A percentile compares a stretch with the other conserved stretches of the same genome.
phyloP scores from a whole-genome alignment of 2,113 vertebrate genomes.

The Ammodytes dubius region DNA sequence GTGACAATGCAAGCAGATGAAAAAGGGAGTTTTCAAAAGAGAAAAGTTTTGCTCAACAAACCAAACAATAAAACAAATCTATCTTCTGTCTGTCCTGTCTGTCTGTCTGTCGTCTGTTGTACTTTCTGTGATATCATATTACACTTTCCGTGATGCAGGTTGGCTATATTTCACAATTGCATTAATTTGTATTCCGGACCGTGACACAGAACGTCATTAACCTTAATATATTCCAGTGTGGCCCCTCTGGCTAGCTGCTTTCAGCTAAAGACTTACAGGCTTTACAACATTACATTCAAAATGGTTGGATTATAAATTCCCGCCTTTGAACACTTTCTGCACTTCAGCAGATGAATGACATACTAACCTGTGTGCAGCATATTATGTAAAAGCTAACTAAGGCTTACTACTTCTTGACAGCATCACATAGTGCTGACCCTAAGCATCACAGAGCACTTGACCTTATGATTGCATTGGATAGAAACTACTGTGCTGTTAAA shows the following conservation, averaged over 20 bases:
- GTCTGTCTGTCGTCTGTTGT: too few species aligned
- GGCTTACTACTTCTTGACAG: background rate
- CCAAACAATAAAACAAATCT: background rate
- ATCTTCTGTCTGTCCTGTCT: too few species aligned
- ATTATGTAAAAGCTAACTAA: background rate
- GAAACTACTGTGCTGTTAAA: conserved; percentile 19
- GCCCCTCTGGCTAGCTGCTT: background rate
- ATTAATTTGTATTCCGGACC: background rate
- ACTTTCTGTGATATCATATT: background rate
- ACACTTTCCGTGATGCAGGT: background rate
- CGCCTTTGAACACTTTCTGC: background rate
- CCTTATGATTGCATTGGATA: background rate
- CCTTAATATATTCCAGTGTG: background rate
- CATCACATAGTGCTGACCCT: background rate
- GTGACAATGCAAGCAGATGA: background rate
- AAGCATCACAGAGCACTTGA: background rate
- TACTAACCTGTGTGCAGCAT: background rate
- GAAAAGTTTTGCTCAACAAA: background rate
- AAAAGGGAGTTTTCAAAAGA: background rate
- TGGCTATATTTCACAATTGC: background rate
- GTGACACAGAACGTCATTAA: background rate
- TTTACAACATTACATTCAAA: conserved; percentile 16
- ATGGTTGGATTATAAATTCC: background rate
- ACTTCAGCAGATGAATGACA: conserved; percentile 20
- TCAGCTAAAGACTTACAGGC: background rate